phyloP scores from a whole-genome alignment of 2,797 vertebrate species.

The Ctenopoma multispine region DNA sequence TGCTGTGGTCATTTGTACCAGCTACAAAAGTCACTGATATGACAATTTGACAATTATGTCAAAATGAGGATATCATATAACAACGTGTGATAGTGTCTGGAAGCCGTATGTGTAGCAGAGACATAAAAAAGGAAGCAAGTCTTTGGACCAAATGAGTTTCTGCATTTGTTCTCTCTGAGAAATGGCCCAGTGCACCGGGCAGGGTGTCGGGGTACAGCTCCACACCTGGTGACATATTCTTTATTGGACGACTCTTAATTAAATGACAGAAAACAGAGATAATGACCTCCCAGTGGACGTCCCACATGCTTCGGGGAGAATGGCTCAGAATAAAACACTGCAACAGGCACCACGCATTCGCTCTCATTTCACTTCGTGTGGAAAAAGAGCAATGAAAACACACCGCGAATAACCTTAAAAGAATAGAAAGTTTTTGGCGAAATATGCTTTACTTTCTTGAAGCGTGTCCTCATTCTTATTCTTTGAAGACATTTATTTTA shows the following conservation, averaged over 20 bases:
- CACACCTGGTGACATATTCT: conserved; percentile 49
- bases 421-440: background rate
- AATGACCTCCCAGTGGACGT: conserved; percentile 74
- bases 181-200: conserved; percentile 18
- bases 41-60: no score
- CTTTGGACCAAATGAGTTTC: conserved; percentile 17
- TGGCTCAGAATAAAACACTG: conserved; percentile 45
- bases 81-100: background rate
- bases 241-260: conserved; percentile 60
- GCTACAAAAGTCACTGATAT: background rate
- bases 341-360: conserved; percentile 32
- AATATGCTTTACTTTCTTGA: background rate
- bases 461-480: background rate
- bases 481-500: no score
- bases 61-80: background rate
- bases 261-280: conserved; percentile 68
- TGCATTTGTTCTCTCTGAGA: background rate
- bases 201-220: conserved; percentile 38
- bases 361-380: conserved; percentile 43
- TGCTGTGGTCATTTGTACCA: background rate
- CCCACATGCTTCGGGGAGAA: conserved; percentile 49
- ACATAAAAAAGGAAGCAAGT: conserved; percentile 9
- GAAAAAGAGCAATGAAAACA: conserved; percentile 28
- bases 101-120: conserved; percentile 33
- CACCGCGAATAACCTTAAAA: background rate